These are phyloP conservation scores for Spea bombifrons DNA, from an alignment of 2,113 vertebrate species.

Conservation along the genomic window DNA sequence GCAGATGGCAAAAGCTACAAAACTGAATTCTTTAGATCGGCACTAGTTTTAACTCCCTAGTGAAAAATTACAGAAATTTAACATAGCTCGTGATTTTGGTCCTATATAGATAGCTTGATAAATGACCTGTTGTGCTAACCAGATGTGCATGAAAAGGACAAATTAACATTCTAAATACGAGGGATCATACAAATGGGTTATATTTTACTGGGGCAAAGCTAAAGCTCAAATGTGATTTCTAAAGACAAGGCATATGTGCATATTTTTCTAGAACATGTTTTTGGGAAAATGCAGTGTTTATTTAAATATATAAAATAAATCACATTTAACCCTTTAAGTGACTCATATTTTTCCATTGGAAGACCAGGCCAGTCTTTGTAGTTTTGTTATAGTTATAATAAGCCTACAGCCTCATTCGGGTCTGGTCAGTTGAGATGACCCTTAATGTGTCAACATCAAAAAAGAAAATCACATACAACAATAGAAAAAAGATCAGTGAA, in stretches of 20 bases:
- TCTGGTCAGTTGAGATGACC: too few relatives aligned
- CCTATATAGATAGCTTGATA: constrained; percentile 13
- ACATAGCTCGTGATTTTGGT: constrained; percentile 22
- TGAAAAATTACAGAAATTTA: constrained; percentile 9
- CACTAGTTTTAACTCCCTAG: neutral
- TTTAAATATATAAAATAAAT: too few relatives aligned
- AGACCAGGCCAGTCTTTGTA: too few relatives aligned
- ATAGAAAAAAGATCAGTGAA: too few relatives aligned
- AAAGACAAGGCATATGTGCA: constrained; percentile 3
- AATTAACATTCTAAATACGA: neutral
- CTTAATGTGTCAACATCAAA: too few relatives aligned
- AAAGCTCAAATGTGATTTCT: neutral
- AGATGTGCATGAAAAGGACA: constrained; percentile 33
- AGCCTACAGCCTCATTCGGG: too few relatives aligned
- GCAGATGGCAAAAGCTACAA: neutral
- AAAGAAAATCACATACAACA: too few relatives aligned
- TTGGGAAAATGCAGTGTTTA: too few relatives aligned
- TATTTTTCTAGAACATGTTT: neutral
- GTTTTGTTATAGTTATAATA: too few relatives aligned
- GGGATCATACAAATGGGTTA: neutral
- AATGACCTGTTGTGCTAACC: constrained; percentile 14
- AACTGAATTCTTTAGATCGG: neutral
- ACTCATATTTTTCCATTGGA: too few relatives aligned
- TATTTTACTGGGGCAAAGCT: neutral
- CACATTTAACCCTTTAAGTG: too few relatives aligned